Evolutionary conservation across 1,140 invertebrate genomes (phyloP).

Genomic region (Ceratitis capitata): DNA sequence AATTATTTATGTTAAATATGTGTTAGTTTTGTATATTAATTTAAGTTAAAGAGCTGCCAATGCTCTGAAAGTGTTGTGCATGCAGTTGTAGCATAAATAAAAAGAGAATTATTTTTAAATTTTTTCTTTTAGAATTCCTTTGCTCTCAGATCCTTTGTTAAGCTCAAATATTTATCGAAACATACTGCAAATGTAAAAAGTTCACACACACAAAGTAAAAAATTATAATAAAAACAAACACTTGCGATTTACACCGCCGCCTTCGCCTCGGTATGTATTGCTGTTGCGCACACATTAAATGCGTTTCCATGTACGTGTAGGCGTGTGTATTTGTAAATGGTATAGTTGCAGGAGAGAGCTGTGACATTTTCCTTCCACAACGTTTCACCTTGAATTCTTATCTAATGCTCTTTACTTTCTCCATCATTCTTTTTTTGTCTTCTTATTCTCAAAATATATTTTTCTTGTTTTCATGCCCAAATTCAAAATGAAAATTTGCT

Average conservation of each 20-base stretch:
- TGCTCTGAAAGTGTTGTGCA: too few species aligned
- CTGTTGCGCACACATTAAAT: background rate
- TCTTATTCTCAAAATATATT: background rate
- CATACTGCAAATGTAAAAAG: background rate
- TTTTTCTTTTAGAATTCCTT: too few species aligned
- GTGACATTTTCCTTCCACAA: background rate
- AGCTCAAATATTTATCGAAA: background rate
- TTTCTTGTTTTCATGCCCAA: background rate
- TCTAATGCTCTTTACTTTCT: background rate
- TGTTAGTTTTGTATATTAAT: too few species aligned
- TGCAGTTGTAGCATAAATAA: too few species aligned
- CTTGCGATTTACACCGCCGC: conserved; percentile 3
- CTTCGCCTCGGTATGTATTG: background rate
- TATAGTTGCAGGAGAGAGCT: background rate
- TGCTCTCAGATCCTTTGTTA: background rate
- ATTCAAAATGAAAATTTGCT: background rate
- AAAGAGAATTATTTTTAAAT: background rate
- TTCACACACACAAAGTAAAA: background rate
- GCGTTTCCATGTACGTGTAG: background rate
- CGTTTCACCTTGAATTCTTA: background rate
- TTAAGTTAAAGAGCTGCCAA: too few species aligned
- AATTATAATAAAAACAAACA: conserved; percentile 2
- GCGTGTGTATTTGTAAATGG: background rate
- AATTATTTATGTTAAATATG: too few species aligned
- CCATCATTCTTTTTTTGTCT: background rate